Evolutionary conservation across 2,113 vertebrate species (phyloP).

Genomic region (Phaethornis superciliosus): DNA sequence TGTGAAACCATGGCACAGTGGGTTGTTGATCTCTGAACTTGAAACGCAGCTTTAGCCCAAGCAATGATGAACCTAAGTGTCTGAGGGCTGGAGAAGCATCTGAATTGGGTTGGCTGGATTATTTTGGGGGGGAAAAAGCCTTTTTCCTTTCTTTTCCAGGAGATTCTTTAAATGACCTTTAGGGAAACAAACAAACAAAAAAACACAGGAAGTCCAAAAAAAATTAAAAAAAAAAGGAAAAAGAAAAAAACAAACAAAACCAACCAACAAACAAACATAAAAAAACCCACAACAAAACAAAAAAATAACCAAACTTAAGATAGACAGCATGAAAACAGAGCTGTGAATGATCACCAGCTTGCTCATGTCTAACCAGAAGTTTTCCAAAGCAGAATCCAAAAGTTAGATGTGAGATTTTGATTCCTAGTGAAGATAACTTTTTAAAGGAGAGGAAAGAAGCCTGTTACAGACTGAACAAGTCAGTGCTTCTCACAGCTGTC

Average conservation of each 20-base stretch:
- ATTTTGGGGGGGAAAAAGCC: not conserved
- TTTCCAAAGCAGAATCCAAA: conserved; percentile 4
- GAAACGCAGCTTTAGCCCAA: not conserved
- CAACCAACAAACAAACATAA: too few relatives aligned
- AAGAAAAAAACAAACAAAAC: not conserved
- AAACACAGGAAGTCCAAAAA: not conserved
- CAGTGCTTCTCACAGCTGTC: not conserved
- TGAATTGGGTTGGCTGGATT: not conserved
- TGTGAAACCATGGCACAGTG: not conserved
- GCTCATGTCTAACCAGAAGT: not conserved
- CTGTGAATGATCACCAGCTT: not conserved
- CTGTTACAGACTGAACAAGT: conserved; percentile 26
- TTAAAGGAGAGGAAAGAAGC: conserved; percentile 13
- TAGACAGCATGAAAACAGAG: not conserved
- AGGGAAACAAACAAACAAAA: not conserved
- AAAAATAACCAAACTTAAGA: not conserved
- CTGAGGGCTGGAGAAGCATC: not conserved
- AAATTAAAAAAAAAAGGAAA: too few relatives aligned
- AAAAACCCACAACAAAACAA: not conserved
- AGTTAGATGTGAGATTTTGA: not conserved
- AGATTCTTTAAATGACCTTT: not conserved
- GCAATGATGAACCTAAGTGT: not conserved
- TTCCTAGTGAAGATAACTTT: conserved; percentile 23
- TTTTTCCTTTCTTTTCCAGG: not conserved
- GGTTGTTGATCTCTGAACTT: not conserved